phyloP scores from a whole-genome alignment of 2,113 vertebrate genomes.

The Columbina picui region DNA sequence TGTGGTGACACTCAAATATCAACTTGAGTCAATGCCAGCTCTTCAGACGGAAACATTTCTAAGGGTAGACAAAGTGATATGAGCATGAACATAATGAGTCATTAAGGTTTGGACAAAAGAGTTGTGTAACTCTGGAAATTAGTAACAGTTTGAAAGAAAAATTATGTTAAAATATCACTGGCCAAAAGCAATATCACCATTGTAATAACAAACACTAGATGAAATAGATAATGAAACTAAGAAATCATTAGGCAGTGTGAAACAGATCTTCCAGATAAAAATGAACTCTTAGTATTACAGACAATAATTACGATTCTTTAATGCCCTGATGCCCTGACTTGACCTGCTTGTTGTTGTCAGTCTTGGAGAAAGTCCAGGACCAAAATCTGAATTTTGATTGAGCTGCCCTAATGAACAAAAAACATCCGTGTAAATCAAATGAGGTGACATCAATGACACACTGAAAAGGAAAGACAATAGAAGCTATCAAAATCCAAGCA shows the following conservation, averaged over 20 bases:
- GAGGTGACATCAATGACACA: background rate
- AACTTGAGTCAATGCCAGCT: background rate
- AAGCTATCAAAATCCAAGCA: conserved; percentile 6
- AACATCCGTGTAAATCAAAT: background rate
- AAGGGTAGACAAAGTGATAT: background rate
- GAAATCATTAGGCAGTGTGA: conserved; percentile 27
- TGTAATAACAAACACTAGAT: conserved; percentile 2
- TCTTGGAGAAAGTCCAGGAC: background rate
- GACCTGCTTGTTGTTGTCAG: background rate
- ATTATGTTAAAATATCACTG: background rate
- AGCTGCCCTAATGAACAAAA: background rate
- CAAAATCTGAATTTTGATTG: conserved; percentile 25
- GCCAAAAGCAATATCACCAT: background rate
- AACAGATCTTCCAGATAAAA: conserved; percentile 8
- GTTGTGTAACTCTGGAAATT: background rate
- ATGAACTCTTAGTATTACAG: background rate
- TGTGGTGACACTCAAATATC: background rate
- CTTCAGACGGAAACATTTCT: background rate
- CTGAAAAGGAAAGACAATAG: conserved; percentile 27
- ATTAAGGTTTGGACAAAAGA: background rate
- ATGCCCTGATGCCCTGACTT: background rate
- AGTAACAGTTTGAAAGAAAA: conserved; percentile 22
- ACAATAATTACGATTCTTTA: background rate
- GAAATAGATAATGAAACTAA: conserved; percentile 25
- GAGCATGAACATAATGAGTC: background rate